These are phyloP conservation scores for Sander vitreus DNA, from an alignment of 2,113 vertebrate species.

Conservation along the genomic window DNA sequence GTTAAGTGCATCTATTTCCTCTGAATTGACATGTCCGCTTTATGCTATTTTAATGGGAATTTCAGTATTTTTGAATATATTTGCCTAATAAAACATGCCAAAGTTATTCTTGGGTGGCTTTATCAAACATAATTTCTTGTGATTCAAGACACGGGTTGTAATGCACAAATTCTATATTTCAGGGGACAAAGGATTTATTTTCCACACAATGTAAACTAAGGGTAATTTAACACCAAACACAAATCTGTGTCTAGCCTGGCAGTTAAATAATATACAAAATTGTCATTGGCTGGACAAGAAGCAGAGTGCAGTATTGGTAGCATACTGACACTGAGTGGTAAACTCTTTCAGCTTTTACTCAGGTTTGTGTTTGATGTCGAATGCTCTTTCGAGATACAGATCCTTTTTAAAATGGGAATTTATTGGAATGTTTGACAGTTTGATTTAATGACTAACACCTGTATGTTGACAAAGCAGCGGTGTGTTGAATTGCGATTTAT, in stretches of 20 bases:
- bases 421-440: constrained; percentile 52
- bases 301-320: not conserved
- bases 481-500: constrained; percentile 61
- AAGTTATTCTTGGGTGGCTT: constrained; percentile 72
- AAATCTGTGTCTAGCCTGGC: constrained; percentile 18
- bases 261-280: not conserved
- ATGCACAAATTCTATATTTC: constrained; percentile 48
- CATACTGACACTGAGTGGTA: not conserved
- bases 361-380: constrained; percentile 48
- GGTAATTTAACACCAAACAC: constrained; percentile 20
- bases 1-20: constrained; percentile 68
- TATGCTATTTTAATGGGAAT: constrained; percentile 73
- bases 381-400: not conserved
- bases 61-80: constrained; percentile 70
- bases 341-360: not conserved
- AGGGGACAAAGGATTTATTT: constrained; percentile 29
- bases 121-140: constrained; percentile 49
- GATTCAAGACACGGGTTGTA: constrained; percentile 54
- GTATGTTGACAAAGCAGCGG: constrained; percentile 39
- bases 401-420: constrained; percentile 32
- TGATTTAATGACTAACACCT: constrained; percentile 62
- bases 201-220: constrained; percentile 20
- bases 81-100: constrained; percentile 76
- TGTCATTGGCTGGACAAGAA: not conserved
- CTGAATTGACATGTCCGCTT: constrained; percentile 62